phyloP scores from a whole-genome alignment of 2,888 invertebrate genomes.

The Polyommatus icarus region DNA sequence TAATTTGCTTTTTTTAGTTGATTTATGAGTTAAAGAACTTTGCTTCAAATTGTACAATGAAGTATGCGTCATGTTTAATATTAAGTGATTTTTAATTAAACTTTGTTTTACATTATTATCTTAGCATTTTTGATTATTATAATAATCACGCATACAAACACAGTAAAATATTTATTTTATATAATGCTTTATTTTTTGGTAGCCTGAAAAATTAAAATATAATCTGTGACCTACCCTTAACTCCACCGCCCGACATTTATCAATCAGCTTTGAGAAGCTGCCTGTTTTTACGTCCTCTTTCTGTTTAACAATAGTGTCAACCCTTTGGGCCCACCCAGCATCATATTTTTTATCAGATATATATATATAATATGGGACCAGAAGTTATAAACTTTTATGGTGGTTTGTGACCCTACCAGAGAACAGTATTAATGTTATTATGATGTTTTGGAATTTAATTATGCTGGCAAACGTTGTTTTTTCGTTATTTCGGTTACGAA shows the following conservation, averaged over 20 bases:
- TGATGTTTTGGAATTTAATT: too few relatives aligned
- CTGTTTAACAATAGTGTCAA: background rate
- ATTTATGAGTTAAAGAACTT: background rate
- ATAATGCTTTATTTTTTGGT: background rate
- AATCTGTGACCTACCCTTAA: background rate
- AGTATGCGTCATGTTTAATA: background rate
- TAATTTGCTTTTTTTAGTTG: background rate
- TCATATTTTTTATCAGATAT: background rate
- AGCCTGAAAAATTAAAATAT: background rate
- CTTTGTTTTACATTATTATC: too few relatives aligned
- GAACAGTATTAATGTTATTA: background rate
- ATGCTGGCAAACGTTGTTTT: too few relatives aligned
- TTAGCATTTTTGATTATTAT: background rate
- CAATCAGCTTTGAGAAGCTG: constrained; percentile 10
- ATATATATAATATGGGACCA: background rate
- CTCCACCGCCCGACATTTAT: background rate
- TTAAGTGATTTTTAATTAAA: too few relatives aligned
- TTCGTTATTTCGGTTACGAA: too few relatives aligned
- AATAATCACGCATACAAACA: background rate
- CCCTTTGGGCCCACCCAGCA: constrained; percentile 1
- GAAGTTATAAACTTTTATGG: background rate
- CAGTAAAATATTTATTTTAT: background rate
- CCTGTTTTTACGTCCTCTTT: background rate
- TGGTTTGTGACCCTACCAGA: background rate
- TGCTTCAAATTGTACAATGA: background rate